Percentiles rank a stretch among this genome's conserved stretches.
Conservation (phyloP, 2,888 invertebrate species). For the Polietes domitor region DNA sequence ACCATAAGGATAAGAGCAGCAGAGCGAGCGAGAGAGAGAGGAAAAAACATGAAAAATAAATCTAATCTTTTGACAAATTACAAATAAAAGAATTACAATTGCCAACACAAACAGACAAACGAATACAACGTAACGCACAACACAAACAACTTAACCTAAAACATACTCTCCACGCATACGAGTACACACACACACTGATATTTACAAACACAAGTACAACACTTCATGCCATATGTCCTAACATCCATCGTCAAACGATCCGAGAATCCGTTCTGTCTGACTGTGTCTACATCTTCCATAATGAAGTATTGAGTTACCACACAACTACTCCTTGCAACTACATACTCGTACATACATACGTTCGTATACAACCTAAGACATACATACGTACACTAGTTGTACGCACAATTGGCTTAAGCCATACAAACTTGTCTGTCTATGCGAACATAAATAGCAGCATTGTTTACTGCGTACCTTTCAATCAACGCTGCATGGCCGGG, state of each 20-base stretch:
- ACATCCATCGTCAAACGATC: neutral
- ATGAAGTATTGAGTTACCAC: neutral
- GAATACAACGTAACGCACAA: neutral
- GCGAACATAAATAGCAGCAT: neutral
- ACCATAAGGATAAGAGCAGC: neutral
- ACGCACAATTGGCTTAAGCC: neutral
- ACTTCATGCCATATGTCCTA: neutral
- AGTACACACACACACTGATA: too few relatives aligned
- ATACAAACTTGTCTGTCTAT: neutral
- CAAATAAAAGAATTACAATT: conserved; percentile 35
- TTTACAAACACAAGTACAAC: neutral
- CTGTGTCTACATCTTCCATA: neutral
- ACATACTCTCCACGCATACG: neutral
- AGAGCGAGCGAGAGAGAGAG: neutral
- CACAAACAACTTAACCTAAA: neutral
- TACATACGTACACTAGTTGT: neutral
- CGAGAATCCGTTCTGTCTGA: neutral
- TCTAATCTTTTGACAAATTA: conserved; percentile 46
- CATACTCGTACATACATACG: neutral
- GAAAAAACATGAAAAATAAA: conserved; percentile 37
- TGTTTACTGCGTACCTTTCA: neutral
- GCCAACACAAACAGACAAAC: neutral
- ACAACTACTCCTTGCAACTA: neutral
- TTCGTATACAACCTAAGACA: neutral
- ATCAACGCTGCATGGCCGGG: neutral